Percentiles rank a stretch among this genome's conserved stretches.
phyloP scores from a whole-genome alignment of 2,797 vertebrate genomes.

The Hafferia zeledoni region DNA sequence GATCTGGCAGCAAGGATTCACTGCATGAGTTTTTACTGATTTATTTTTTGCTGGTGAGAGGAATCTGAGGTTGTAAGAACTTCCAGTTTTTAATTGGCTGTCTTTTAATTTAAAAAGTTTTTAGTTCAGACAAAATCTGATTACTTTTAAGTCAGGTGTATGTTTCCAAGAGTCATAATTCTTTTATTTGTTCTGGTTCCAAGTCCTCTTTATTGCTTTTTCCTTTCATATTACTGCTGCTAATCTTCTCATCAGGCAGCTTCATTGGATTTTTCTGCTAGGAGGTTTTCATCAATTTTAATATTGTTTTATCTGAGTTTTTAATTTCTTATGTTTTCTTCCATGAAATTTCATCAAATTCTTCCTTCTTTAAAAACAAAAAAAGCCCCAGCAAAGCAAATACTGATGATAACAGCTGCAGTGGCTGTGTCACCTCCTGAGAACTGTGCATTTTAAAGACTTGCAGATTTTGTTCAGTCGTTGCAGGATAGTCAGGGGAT shows the following conservation, averaged over 20 bases:
- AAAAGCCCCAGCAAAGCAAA: neutral
- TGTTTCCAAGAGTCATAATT: slow-evolving; percentile 28
- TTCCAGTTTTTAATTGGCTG: neutral
- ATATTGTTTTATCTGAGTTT: neutral
- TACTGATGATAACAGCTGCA: neutral
- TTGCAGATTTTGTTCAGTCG: neutral
- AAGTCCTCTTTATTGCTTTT: slow-evolving; percentile 42
- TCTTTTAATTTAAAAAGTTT: slow-evolving; percentile 12
- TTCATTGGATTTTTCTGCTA: neutral
- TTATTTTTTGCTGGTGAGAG: neutral
- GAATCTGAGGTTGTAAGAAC: neutral
- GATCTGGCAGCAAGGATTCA: neutral
- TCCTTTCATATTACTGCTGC: neutral
- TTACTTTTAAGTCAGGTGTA: neutral
- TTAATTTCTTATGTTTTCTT: slow-evolving; percentile 13
- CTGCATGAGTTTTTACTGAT: neutral
- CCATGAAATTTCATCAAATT: neutral
- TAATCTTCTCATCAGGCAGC: slow-evolving; percentile 33
- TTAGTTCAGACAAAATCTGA: slow-evolving; percentile 3
- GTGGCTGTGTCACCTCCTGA: neutral
- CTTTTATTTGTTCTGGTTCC: slow-evolving; percentile 23
- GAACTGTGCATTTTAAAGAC: neutral
- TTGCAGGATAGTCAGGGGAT: neutral
- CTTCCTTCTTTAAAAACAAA: neutral
- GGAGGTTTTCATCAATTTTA: slow-evolving; percentile 12